Conservation (phyloP, 1,140 invertebrate genomes). For the Lepidurus arcticus region DNA sequence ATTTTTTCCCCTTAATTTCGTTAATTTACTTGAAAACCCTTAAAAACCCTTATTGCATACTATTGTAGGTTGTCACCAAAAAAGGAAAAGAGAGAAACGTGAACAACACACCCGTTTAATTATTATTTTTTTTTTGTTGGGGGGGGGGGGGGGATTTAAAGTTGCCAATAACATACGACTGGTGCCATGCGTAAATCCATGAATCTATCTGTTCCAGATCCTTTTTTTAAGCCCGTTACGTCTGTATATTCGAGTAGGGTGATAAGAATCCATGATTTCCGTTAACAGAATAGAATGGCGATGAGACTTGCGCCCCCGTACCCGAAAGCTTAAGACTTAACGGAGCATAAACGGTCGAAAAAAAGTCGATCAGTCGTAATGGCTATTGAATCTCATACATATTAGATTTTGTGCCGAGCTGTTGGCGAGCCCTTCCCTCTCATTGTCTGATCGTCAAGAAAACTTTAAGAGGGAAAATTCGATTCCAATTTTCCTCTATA, state of each 20-base stretch:
- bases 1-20: neutral
- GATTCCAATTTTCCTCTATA: too few species aligned
- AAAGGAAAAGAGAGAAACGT: too few species aligned
- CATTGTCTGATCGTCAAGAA: too few species aligned
- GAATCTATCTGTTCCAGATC: neutral
- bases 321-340: neutral
- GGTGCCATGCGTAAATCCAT: neutral
- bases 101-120: too few species aligned
- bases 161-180: neutral
- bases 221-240: neutral
- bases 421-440: too few species aligned
- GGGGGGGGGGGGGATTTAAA: neutral
- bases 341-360: neutral
- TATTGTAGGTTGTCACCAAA: too few species aligned
- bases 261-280: neutral
- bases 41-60: too few species aligned
- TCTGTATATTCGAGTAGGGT: neutral
- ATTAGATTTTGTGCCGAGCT: neutral
- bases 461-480: too few species aligned
- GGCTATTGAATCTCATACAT: conserved; percentile 12
- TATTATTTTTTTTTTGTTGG: too few species aligned
- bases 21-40: neutral
- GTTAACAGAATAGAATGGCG: neutral
- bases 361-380: neutral
- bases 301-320: neutral